Base-by-base conservation (phyloP, 2,888 invertebrate species). In the Leucania comma region DNA sequence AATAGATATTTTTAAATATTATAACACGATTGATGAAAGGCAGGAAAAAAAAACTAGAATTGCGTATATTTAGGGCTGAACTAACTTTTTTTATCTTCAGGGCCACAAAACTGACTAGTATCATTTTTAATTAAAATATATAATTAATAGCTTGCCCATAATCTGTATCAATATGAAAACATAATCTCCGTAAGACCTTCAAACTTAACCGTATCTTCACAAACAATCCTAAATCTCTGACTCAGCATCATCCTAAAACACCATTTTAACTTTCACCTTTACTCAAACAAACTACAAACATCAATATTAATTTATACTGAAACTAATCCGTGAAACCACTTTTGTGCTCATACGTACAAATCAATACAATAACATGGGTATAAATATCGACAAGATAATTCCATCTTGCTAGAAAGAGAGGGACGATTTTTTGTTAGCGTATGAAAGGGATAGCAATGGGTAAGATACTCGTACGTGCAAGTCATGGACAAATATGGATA, bases 401-500 rank as follows among this genome's bases (percentile, higher is more conserved):
- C 86, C 82, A 82, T 83, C 76, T 70, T 61, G 78, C 56, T 48
- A 69, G 80, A 88, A 48, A 63, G 86, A 72, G 86, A 86, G 60
- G 68, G 29, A 35, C 20, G 10, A 75, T 58, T 63, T 61, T 68
- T n/a, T 54, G 26, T 22, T 46, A 2, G 66, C 12, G 87, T 58
- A 79, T 56, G 77, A 90, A 24, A 70, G 88, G 65, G 90, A 88
- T 1, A 32, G 24, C 9, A 2, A 72, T 14, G 57, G 10, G 42
- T 32, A 9, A 32, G 26, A 67, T 75, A n/a, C n/a, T n/a, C n/a
- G n/a, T n/a, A 83, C 68, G 69, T 81, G 87, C 90, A 87, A 90
- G 90, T 91, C 91, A 91, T 84, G 82, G 78, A 81, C 82, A 83
- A 87, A 87, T 87, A 86, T 82, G 50, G 75, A 56, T 81, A 87